Percentiles rank a stretch among this genome's conserved stretches.
These are phyloP conservation scores for Scolopax mira DNA, from an alignment of 2,113 vertebrate genomes.

Conservation along the genomic window DNA sequence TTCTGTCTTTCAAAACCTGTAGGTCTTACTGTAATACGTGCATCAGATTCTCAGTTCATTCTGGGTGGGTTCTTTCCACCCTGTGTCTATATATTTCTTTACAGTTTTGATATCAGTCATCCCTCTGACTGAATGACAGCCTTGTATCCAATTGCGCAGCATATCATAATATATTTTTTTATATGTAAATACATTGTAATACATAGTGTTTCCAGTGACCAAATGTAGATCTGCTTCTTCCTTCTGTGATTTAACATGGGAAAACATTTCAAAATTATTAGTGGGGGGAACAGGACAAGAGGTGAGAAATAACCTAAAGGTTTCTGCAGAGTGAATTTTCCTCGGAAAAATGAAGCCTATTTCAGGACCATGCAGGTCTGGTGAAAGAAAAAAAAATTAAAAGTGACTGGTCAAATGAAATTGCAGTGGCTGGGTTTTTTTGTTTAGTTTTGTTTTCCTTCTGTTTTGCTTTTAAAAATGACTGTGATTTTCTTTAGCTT, in stretches of 20 bases:
- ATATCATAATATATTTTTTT: not conserved
- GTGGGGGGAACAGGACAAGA: not conserved
- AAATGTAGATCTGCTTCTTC: not conserved
- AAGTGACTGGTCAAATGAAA: not conserved
- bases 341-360: not conserved
- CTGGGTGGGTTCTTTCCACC: not conserved
- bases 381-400: not conserved
- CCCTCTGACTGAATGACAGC: not conserved
- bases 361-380: not conserved
- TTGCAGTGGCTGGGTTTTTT: not conserved
- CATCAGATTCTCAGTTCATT: not conserved
- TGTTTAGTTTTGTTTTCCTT: not conserved
- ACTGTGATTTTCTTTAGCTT: not conserved
- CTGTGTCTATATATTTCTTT: not conserved
- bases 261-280: not conserved
- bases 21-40: not conserved
- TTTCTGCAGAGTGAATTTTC: not conserved
- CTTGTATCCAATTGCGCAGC: not conserved
- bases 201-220: not conserved
- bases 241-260: not conserved
- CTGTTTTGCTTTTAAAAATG: not conserved
- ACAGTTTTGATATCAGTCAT: not conserved
- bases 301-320: not conserved
- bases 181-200: not conserved
- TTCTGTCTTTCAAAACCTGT: not conserved